phyloP scores from a whole-genome alignment of 1,140 invertebrate species.

The Cyphomyrmex costatus region DNA sequence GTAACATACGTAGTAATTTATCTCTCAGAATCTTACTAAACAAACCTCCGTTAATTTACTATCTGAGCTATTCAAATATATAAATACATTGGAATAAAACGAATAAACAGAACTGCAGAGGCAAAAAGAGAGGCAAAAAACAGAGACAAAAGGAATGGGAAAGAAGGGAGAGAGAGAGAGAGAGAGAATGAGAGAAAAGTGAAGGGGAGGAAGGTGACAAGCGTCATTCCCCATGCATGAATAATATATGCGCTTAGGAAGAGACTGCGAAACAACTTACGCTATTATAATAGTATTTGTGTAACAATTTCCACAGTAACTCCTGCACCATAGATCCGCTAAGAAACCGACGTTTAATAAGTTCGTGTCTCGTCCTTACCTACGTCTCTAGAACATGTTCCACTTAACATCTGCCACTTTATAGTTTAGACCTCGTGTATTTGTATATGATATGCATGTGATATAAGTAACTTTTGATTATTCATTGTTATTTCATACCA shows the following conservation, averaged over 20 bases:
- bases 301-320: slow-evolving; percentile 73
- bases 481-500: not conserved
- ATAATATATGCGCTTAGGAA: slow-evolving; percentile 73
- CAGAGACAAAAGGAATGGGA: not conserved
- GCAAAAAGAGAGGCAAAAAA: not conserved
- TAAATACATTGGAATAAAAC: not conserved
- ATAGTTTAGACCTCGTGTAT: slow-evolving; percentile 32
- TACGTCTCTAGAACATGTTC: slow-evolving; percentile 24
- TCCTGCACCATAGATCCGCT: slow-evolving; percentile 56
- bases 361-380: slow-evolving; percentile 66
- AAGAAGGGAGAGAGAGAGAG: slow-evolving; percentile 25
- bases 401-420: slow-evolving; percentile 39
- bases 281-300: slow-evolving; percentile 71
- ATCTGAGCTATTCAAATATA: not conserved
- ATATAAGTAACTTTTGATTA: slow-evolving; percentile 22
- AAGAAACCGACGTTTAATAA: slow-evolving; percentile 73
- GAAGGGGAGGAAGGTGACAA: not conserved
- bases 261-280: slow-evolving; percentile 67
- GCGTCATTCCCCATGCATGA: slow-evolving; percentile 67
- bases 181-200: not conserved
- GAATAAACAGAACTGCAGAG: slow-evolving; percentile 8
- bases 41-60: not conserved
- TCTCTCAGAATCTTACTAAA: not conserved
- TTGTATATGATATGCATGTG: not conserved
- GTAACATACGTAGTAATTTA: not conserved